Evolutionary conservation across 2,888 invertebrate species (phyloP).

Genomic region (Lasioglossum vierecki): DNA sequence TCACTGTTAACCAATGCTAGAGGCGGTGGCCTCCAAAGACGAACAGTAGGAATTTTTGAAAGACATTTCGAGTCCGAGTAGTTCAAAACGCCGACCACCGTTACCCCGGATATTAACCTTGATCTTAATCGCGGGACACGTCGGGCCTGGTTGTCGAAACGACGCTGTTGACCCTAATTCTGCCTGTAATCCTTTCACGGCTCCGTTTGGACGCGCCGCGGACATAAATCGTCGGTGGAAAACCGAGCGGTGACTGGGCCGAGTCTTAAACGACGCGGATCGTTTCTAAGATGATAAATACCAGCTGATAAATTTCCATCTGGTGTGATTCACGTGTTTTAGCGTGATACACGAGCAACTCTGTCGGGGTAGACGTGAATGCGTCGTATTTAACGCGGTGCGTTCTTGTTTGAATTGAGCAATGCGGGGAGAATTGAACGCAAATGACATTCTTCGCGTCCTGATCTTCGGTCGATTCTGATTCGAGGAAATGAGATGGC

Average conservation of each 20-base stretch:
- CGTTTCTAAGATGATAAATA: slow-evolving; percentile 71
- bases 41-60: not conserved
- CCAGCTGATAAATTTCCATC: slow-evolving; percentile 74
- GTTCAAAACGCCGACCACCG: not conserved
- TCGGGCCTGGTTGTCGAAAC: slow-evolving; percentile 34
- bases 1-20: not conserved
- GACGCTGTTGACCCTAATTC: slow-evolving; percentile 61
- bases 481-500: not conserved
- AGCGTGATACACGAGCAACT: slow-evolving; percentile 31
- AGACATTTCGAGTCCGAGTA: slow-evolving; percentile 2
- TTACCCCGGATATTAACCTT: slow-evolving; percentile 37
- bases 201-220: slow-evolving; percentile 40
- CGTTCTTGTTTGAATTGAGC: slow-evolving; percentile 18
- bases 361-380: slow-evolving; percentile 69
- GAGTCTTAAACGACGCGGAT: slow-evolving; percentile 45
- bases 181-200: slow-evolving; percentile 58
- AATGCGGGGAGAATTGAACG: not conserved
- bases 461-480: slow-evolving; percentile 21
- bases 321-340: slow-evolving; percentile 68
- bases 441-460: slow-evolving; percentile 3
- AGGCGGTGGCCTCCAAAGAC: not conserved
- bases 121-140: slow-evolving; percentile 43
- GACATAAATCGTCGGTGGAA: slow-evolving; percentile 59
- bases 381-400: slow-evolving; percentile 65
- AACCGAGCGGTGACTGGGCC: slow-evolving; percentile 40